Evolutionary conservation across 53 echinoderm and acorn worm genomes (phyloP).

Genomic region (Luidia sarsii): DNA sequence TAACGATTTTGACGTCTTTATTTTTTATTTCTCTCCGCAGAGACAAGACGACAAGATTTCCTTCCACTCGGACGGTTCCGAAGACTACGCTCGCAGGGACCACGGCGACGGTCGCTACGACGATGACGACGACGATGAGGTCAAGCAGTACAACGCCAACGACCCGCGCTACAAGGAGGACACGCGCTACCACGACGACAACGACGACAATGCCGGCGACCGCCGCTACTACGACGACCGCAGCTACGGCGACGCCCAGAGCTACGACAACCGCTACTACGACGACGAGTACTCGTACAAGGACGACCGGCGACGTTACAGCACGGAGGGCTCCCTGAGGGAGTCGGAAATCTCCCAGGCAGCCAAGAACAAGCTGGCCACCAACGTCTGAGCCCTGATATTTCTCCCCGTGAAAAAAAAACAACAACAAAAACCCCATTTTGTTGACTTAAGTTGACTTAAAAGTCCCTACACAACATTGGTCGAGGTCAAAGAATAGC

Average conservation of each 20-base stretch:
- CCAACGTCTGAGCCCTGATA: conserved; percentile 69
- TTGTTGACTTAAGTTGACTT: too few relatives aligned
- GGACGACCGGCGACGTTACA: conserved; percentile 39
- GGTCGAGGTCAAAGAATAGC: too few relatives aligned
- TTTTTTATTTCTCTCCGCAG: too few relatives aligned
- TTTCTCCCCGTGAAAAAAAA: too few relatives aligned
- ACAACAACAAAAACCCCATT: too few relatives aligned
- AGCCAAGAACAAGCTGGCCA: conserved; percentile 77
- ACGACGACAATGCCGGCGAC: neutral
- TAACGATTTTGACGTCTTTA: too few relatives aligned
- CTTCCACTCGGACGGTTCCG: conserved; percentile 35
- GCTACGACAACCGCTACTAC: neutral
- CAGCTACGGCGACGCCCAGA: conserved; percentile 7
- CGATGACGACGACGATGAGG: conserved; percentile 39
- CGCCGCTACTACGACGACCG: neutral
- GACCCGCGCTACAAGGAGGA: conserved; percentile 24
- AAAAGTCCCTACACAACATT: too few relatives aligned
- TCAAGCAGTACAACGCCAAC: conserved; percentile 23
- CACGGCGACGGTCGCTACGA: conserved; percentile 28
- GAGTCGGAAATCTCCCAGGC: conserved; percentile 59
- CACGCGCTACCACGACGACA: conserved; percentile 6
- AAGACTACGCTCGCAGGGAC: conserved; percentile 23
- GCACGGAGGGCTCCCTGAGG: conserved; percentile 24
- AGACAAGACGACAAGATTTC: conserved; percentile 5
- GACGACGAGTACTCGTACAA: conserved; percentile 20